phyloP scores from a whole-genome alignment of 2,888 invertebrate genomes.

The Tinea trinotella region DNA sequence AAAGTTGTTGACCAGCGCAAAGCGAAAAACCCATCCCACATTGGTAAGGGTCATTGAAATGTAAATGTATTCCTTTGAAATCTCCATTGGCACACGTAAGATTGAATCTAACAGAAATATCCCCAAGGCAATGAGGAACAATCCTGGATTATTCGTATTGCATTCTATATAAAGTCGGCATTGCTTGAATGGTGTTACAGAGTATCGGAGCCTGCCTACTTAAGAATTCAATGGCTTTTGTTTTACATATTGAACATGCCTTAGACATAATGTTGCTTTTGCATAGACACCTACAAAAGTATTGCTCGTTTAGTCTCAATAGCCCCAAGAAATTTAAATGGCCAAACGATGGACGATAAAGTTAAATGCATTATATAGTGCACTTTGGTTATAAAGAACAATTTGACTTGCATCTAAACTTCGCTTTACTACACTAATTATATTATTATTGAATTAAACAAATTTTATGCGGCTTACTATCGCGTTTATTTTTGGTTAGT shows the following conservation, averaged over 20 bases:
- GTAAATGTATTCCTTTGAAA: slow-evolving; percentile 15
- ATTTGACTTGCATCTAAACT: no score
- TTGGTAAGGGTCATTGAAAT: not conserved
- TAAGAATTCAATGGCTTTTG: slow-evolving; percentile 13
- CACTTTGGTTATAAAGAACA: not conserved
- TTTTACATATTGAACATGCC: slow-evolving; percentile 9
- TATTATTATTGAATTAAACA: no score
- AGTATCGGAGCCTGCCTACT: slow-evolving; percentile 4
- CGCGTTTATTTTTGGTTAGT: no score
- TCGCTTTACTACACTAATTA: no score
- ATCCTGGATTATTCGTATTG: slow-evolving; percentile 9
- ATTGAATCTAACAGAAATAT: slow-evolving; percentile 15
- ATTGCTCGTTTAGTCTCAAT: not conserved
- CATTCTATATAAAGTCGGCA: slow-evolving; percentile 6
- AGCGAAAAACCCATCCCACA: not conserved
- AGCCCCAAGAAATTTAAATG: not conserved
- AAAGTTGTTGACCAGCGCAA: not conserved
- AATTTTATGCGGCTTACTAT: no score
- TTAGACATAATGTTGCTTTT: slow-evolving; percentile 10
- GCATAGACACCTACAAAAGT: not conserved
- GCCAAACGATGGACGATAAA: not conserved
- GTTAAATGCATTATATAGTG: not conserved
- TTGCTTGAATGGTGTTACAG: not conserved
- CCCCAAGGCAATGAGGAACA: not conserved
- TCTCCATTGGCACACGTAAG: slow-evolving; percentile 11